Evolutionary conservation across 2,797 vertebrate genomes (phyloP).

Genomic region (Hirundo rustica): DNA sequence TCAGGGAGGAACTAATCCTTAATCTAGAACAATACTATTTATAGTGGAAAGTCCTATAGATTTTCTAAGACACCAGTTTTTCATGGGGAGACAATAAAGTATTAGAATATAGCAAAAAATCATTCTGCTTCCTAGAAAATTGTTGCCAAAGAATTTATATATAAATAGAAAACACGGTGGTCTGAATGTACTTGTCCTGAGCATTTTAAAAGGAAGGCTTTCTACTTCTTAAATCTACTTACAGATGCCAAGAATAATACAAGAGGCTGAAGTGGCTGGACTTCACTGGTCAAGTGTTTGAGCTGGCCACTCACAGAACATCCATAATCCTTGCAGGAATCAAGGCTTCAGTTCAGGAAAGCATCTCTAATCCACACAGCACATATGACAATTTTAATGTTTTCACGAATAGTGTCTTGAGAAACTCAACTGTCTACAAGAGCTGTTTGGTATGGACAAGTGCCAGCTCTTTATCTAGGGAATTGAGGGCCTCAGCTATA

Average conservation of each 20-base stretch:
- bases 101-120: slow-evolving; percentile 12
- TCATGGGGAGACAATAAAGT: slow-evolving; percentile 40
- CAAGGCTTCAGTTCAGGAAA: background rate
- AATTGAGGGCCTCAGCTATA: background rate
- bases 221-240: slow-evolving; percentile 14
- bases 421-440: background rate
- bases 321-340: background rate
- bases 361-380: background rate
- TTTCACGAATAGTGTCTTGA: background rate
- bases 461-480: background rate
- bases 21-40: slow-evolving; percentile 51
- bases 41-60: slow-evolving; percentile 43
- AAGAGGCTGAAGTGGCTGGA: slow-evolving; percentile 13
- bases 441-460: background rate
- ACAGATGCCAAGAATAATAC: background rate
- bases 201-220: slow-evolving; percentile 36
- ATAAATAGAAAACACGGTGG: slow-evolving; percentile 31
- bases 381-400: background rate
- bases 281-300: slow-evolving; percentile 29
- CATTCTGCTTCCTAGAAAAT: slow-evolving; percentile 29
- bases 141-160: slow-evolving; percentile 66
- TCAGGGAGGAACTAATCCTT: slow-evolving; percentile 65
- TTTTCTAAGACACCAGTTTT: slow-evolving; percentile 56
- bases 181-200: slow-evolving; percentile 57
- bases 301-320: background rate